Evolutionary conservation across 2,888 invertebrate genomes (phyloP).

Genomic region (Lasioglossum pauxillum): DNA sequence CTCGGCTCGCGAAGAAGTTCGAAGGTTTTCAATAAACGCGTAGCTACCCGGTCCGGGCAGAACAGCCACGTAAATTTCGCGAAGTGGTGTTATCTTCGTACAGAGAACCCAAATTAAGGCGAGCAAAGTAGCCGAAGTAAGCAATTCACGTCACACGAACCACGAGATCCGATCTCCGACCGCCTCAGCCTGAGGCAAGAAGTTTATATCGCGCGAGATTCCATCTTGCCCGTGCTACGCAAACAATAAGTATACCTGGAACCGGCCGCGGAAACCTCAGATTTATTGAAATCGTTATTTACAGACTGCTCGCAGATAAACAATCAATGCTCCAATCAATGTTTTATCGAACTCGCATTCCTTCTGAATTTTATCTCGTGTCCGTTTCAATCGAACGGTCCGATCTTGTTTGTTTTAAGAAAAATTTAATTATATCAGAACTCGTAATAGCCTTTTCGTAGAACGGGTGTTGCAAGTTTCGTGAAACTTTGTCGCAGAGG

Average conservation of each 20-base stretch:
- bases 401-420: not conserved
- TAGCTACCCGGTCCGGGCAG: not conserved
- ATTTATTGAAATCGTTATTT: not conserved
- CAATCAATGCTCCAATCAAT: not conserved
- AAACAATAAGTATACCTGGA: conserved; percentile 2
- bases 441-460: not conserved
- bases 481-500: not conserved
- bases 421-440: not conserved
- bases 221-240: conserved; percentile 18
- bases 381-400: not conserved
- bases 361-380: not conserved
- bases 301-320: not conserved
- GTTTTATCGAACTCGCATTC: not conserved
- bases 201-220: conserved; percentile 13
- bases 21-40: conserved; percentile 16
- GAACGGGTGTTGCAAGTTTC: not conserved
- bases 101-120: conserved; percentile 27
- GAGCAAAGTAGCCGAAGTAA: conserved; percentile 32
- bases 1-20: not conserved
- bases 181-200: conserved; percentile 14
- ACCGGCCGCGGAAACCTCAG: not conserved
- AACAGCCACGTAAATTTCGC: conserved; percentile 17
- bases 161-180: conserved; percentile 25
- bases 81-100: conserved; percentile 21
- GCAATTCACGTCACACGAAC: conserved; percentile 31